Percentiles rank a stretch among this genome's conserved stretches.
Conservation (phyloP, 2,797 vertebrate species). For the Parotocinclus haroldoi region DNA sequence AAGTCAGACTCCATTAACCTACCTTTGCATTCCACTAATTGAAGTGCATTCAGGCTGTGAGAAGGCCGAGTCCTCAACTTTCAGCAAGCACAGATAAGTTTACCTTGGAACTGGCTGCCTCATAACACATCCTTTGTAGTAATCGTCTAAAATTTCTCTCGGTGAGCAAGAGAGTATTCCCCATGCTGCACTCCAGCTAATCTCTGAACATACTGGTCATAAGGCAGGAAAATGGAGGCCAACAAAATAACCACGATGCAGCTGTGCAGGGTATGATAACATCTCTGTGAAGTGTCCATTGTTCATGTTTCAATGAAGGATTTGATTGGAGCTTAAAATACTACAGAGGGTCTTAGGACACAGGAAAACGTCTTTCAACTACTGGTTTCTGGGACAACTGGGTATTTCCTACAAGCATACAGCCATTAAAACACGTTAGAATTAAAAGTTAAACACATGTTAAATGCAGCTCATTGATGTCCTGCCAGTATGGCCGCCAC, state of each 20-base stretch:
- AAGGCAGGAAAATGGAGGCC: constrained; percentile 5
- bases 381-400: no score
- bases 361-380: no score
- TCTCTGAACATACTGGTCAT: constrained; percentile 29
- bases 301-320: no score
- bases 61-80: constrained; percentile 21
- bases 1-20: constrained; percentile 41
- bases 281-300: no score
- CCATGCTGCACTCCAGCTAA: constrained; percentile 7
- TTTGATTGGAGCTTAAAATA: no score
- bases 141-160: constrained; percentile 42
- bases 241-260: background rate
- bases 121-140: constrained; percentile 20
- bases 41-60: constrained; percentile 37
- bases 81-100: constrained; percentile 27
- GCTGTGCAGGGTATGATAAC: background rate
- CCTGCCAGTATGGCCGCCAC: no score
- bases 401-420: no score
- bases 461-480: no score
- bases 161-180: constrained; percentile 8
- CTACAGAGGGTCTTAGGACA: no score
- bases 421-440: no score
- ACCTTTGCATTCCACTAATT: constrained; percentile 41
- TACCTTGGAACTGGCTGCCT: constrained; percentile 23
- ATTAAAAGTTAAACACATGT: no score